Evolutionary conservation across 2,113 vertebrate genomes (phyloP).

Genomic region (Taurulus bubalis): DNA sequence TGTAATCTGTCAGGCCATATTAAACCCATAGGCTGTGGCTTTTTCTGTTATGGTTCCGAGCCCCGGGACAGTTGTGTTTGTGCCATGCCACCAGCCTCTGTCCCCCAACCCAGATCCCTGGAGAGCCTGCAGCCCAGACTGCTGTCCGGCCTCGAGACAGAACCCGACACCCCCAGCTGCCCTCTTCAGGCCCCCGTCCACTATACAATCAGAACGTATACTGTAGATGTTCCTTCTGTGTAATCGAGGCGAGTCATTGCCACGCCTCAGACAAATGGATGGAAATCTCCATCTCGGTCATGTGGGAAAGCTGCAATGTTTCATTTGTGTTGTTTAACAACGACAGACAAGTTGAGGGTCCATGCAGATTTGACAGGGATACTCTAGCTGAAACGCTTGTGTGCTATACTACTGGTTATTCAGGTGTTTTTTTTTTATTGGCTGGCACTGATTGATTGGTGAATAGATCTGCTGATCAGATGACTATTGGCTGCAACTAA

Average conservation of each 20-base stretch:
- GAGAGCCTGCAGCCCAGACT: constrained; percentile 52
- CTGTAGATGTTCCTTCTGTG: constrained; percentile 16
- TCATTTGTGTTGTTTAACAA: background rate
- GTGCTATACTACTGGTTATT: background rate
- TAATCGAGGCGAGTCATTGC: constrained; percentile 13
- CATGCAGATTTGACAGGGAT: background rate
- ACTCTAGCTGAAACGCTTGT: background rate
- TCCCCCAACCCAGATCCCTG: constrained; percentile 48
- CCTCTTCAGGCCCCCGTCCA: constrained; percentile 23
- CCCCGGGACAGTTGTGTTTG: constrained; percentile 56
- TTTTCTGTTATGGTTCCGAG: constrained; percentile 46
- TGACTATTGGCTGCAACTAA: no score
- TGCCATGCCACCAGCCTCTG: constrained; percentile 57
- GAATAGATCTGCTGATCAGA: background rate
- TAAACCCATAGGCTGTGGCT: constrained; percentile 67
- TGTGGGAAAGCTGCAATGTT: background rate
- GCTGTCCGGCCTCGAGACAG: constrained; percentile 27
- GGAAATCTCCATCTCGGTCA: background rate
- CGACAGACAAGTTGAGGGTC: background rate
- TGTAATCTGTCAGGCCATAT: constrained; percentile 62
- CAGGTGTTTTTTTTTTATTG: background rate
- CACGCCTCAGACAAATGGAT: background rate
- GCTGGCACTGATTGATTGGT: constrained; percentile 14
- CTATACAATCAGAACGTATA: constrained; percentile 12
- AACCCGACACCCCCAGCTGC: constrained; percentile 57